Evolutionary conservation across 1,140 invertebrate species (phyloP).

Genomic region (Drosophila varians): DNA sequence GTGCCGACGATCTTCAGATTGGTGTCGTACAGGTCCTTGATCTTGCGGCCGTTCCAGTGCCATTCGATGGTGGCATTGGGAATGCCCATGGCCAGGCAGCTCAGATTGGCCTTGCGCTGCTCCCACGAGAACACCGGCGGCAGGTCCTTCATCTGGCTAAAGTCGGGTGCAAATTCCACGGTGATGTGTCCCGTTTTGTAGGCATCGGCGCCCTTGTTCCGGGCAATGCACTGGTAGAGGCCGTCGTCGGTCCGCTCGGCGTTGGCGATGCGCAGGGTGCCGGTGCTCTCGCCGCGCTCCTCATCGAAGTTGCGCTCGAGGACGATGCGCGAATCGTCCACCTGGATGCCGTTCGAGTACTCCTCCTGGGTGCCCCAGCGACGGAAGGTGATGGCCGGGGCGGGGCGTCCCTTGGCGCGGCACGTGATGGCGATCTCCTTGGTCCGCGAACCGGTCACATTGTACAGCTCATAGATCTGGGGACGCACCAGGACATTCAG

Average conservation of each 20-base stretch:
- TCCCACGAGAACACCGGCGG: conserved; percentile 92
- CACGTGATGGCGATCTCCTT: conserved; percentile 89
- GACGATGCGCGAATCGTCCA: conserved; percentile 86
- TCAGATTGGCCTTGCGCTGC: conserved; percentile 91
- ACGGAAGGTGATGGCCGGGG: conserved; percentile 89
- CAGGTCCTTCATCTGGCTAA: conserved; percentile 88
- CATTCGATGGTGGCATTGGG: conserved; percentile 96
- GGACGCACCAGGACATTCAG: conserved; percentile 90
- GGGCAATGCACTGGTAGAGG: conserved; percentile 93
- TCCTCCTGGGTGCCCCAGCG: conserved; percentile 85
- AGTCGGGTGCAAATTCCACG: conserved; percentile 92
- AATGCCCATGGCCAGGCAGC: conserved; percentile 90
- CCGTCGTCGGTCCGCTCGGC: conserved; percentile 91
- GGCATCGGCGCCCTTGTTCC: conserved; percentile 90
- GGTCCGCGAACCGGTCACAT: conserved; percentile 88
- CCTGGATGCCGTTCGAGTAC: conserved; percentile 86
- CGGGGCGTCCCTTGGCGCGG: conserved; percentile 90
- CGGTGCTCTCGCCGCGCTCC: conserved; percentile 86
- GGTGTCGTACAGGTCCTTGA: conserved; percentile 84
- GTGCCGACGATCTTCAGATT: conserved; percentile 87
- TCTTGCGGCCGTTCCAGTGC: conserved; percentile 86
- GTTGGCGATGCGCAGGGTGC: conserved; percentile 87
- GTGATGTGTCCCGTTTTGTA: conserved; percentile 92
- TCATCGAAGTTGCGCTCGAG: conserved; percentile 85
- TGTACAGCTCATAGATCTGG: conserved; percentile 90